Conservation (phyloP, 2,888 invertebrate species). For the Timema cristinae region DNA sequence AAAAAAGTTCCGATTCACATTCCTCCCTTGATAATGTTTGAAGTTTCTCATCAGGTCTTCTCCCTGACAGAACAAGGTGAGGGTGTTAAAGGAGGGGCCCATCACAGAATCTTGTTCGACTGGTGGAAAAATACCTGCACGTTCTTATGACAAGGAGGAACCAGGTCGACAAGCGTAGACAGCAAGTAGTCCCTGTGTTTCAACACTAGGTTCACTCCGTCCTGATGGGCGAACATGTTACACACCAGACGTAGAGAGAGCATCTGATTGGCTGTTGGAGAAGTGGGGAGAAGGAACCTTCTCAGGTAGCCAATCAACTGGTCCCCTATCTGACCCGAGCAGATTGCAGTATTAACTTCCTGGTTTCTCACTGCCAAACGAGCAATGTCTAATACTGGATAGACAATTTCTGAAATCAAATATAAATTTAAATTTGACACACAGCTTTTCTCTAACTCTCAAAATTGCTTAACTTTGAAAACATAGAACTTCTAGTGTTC, state of each 20-base stretch:
- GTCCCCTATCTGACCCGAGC: slow-evolving; percentile 46
- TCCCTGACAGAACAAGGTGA: no score
- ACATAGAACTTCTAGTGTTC: neutral
- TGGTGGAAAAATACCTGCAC: slow-evolving; percentile 52
- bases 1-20: no score
- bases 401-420: slow-evolving; percentile 60
- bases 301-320: slow-evolving; percentile 37
- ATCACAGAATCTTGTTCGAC: no score
- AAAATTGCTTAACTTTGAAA: no score
- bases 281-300: slow-evolving; percentile 45
- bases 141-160: slow-evolving; percentile 55
- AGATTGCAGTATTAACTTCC: slow-evolving; percentile 54
- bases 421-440: neutral
- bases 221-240: slow-evolving; percentile 72
- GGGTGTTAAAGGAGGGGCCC: no score
- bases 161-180: slow-evolving; percentile 51
- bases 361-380: slow-evolving; percentile 75
- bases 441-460: no score
- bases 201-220: slow-evolving; percentile 60
- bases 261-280: slow-evolving; percentile 68
- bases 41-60: no score
- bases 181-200: slow-evolving; percentile 54
- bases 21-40: no score
- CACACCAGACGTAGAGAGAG: slow-evolving; percentile 72
- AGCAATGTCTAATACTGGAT: slow-evolving; percentile 85